Evolutionary conservation across 2,888 invertebrate genomes (phyloP).

Genomic region (Stomorhina lunata): DNA sequence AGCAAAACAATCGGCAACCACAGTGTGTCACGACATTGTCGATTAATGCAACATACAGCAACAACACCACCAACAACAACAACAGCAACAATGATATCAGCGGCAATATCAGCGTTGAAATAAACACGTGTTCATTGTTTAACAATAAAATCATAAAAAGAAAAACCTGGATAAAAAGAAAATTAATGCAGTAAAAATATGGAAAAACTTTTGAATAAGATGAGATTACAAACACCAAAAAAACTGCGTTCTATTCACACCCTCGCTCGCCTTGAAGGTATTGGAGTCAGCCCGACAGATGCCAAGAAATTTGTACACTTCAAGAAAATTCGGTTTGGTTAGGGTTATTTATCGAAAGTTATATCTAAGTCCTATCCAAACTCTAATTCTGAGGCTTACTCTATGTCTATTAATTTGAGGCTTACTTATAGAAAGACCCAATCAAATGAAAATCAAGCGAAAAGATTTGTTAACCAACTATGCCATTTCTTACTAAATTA

Average conservation of each 20-base stretch:
- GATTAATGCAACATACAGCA: conserved; percentile 57
- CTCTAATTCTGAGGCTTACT: too few species aligned
- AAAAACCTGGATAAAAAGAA: not conserved
- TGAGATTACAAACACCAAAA: conserved; percentile 19
- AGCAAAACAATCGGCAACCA: conserved; percentile 61
- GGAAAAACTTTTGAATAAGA: conserved; percentile 11
- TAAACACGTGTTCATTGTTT: conserved; percentile 65
- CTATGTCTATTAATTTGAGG: too few species aligned
- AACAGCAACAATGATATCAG: conserved; percentile 17
- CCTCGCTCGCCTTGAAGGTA: not conserved
- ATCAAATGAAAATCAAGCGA: too few species aligned
- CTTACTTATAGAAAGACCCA: too few species aligned
- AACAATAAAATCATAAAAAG: conserved; percentile 60
- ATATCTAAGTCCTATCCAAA: too few species aligned
- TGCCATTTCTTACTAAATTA: too few species aligned
- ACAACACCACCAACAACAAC: too few species aligned
- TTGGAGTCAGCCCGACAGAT: not conserved
- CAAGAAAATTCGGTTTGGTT: too few species aligned
- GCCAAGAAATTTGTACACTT: not conserved
- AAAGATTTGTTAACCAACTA: too few species aligned
- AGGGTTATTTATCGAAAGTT: too few species aligned
- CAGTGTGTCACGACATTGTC: conserved; percentile 65
- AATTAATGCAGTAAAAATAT: not conserved
- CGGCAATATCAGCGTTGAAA: conserved; percentile 42
- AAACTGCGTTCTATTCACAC: conserved; percentile 53